These are phyloP conservation scores for Natator depressus DNA, from an alignment of 2,113 vertebrate genomes.

Conservation along the genomic window DNA sequence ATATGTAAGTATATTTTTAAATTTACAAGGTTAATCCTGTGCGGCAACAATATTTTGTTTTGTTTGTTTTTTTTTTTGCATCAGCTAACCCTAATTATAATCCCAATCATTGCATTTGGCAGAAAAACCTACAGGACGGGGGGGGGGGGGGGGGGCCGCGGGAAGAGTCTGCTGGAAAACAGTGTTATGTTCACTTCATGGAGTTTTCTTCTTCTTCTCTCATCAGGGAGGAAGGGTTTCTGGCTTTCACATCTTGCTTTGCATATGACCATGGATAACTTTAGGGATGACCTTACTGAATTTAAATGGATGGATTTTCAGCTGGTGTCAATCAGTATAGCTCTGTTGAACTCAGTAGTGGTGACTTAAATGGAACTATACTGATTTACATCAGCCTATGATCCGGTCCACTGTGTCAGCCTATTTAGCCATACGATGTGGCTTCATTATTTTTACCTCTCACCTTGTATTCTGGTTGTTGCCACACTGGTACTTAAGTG, in stretches of 20 bases:
- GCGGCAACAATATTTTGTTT: neutral
- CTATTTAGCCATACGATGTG: neutral
- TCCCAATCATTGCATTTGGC: neutral
- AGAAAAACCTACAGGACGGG: neutral
- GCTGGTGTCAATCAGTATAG: neutral
- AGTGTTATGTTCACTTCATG: neutral
- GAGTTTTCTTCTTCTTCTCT: neutral
- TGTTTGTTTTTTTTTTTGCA: too few species aligned
- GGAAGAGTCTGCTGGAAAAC: neutral
- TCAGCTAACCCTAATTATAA: neutral
- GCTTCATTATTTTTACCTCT: neutral
- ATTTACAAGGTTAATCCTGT: neutral
- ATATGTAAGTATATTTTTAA: neutral
- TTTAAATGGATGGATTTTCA: neutral
- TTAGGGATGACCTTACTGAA: neutral
- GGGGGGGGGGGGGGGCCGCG: accelerated
- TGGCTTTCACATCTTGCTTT: neutral
- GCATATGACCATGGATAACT: neutral
- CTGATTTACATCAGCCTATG: neutral
- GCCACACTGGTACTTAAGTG: neutral
- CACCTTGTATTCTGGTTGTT: neutral
- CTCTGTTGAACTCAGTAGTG: neutral
- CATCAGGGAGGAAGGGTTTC: neutral
- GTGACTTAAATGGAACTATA: neutral
- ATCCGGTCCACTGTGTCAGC: neutral